Conservation (phyloP, 2,113 vertebrate species). For the Tinamus guttatus region DNA sequence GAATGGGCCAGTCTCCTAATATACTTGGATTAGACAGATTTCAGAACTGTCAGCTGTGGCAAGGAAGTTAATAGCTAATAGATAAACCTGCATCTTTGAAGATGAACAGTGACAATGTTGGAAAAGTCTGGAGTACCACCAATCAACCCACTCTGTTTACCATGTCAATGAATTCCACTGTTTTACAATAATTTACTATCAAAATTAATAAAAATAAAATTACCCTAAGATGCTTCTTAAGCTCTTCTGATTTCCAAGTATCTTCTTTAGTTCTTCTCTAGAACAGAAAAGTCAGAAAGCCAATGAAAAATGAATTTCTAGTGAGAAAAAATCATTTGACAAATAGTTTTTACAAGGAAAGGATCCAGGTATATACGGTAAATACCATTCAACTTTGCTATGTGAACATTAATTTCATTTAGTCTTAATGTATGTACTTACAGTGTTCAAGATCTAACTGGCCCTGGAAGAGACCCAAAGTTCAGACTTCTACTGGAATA, state of each 20-base stretch:
- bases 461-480: background rate
- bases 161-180: background rate
- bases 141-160: background rate
- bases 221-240: slow-evolving; percentile 87
- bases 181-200: background rate
- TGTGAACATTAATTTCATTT: background rate
- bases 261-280: slow-evolving; percentile 92
- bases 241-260: slow-evolving; percentile 93
- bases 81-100: background rate
- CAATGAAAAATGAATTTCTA: background rate
- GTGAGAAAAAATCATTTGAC: background rate
- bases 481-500: background rate
- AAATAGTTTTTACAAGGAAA: background rate
- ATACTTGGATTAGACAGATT: background rate
- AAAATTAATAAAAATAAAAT: slow-evolving; percentile 11
- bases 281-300: slow-evolving; percentile 17
- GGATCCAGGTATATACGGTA: background rate
- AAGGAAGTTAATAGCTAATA: background rate
- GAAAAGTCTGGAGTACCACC: background rate
- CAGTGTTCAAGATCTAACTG: background rate
- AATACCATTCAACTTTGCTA: background rate
- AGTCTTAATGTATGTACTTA: background rate
- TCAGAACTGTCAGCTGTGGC: background rate
- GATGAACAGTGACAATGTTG: background rate
- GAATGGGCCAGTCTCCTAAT: background rate